Evolutionary conservation across 2,113 vertebrate genomes (phyloP).

Genomic region (Albula glossodonta): DNA sequence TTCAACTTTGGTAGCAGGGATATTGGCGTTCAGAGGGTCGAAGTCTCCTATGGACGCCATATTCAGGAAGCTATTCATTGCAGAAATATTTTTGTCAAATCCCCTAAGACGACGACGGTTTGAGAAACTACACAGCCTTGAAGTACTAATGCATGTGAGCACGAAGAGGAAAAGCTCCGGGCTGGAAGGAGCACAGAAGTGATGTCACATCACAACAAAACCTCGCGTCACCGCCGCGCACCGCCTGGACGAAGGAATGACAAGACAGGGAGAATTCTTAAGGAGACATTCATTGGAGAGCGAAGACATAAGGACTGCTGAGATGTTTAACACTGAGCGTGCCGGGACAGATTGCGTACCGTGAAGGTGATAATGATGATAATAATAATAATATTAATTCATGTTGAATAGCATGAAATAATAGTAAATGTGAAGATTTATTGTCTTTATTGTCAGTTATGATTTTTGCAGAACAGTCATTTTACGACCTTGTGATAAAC

Average conservation of each 20-base stretch:
- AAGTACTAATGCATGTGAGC: conserved; percentile 40
- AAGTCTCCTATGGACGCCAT: conserved; percentile 87
- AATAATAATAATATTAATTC: not conserved
- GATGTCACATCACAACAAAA: conserved; percentile 44
- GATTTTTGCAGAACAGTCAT: too few relatives aligned
- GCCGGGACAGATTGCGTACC: not conserved
- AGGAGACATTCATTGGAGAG: conserved; percentile 8
- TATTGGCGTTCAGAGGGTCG: conserved; percentile 78
- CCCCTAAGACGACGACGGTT: conserved; percentile 27
- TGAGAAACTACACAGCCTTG: conserved; percentile 42
- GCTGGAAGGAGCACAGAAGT: conserved; percentile 25
- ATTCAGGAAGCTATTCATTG: conserved; percentile 67
- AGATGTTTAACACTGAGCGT: not conserved
- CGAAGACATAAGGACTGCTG: not conserved
- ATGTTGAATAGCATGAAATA: too few relatives aligned
- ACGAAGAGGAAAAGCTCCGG: not conserved
- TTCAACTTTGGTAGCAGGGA: conserved; percentile 90
- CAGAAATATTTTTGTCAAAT: conserved; percentile 48
- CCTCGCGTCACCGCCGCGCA: conserved; percentile 13
- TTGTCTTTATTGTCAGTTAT: too few relatives aligned
- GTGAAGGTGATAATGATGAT: not conserved
- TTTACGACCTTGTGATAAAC: too few relatives aligned
- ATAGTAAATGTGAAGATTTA: too few relatives aligned
- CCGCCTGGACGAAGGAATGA: not conserved
- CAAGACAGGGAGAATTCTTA: not conserved